These are phyloP conservation scores for Misgurnus mizolepis DNA, from an alignment of 2,113 vertebrate genomes.

Conservation along the genomic window DNA sequence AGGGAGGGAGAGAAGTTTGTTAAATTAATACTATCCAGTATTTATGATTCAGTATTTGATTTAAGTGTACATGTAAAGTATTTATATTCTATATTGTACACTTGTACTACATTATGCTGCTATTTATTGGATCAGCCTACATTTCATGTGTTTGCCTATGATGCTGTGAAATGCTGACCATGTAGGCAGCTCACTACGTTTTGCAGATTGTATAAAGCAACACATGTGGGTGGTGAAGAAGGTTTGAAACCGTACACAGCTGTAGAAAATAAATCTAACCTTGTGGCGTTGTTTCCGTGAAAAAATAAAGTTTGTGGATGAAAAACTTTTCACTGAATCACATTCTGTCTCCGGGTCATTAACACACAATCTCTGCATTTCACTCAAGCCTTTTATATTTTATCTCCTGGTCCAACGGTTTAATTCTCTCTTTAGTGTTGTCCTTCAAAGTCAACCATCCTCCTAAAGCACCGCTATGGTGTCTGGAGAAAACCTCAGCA, in stretches of 20 bases:
- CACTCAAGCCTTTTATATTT: background rate
- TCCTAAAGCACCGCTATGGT: slow-evolving; percentile 1
- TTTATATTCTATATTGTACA: too few relatives aligned
- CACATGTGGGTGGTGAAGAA: too few relatives aligned
- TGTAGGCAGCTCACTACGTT: too few relatives aligned
- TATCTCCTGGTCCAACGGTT: slow-evolving; percentile 14
- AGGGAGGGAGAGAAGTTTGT: background rate
- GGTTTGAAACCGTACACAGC: slow-evolving; percentile 18
- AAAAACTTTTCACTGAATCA: slow-evolving; percentile 7
- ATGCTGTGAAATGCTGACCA: too few relatives aligned
- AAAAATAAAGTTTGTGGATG: background rate
- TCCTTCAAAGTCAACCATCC: slow-evolving; percentile 7
- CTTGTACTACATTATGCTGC: background rate
- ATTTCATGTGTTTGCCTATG: background rate
- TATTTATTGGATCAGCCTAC: too few relatives aligned
- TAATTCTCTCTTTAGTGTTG: slow-evolving; percentile 9
- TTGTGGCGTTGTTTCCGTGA: slow-evolving; percentile 16
- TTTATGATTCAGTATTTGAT: too few relatives aligned
- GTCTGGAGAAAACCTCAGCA: background rate
- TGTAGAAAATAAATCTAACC: slow-evolving; percentile 47
- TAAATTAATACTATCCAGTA: too few relatives aligned
- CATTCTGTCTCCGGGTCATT: slow-evolving; percentile 3
- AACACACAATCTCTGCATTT: slow-evolving; percentile 1
- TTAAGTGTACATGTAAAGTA: too few relatives aligned
- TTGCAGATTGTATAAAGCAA: too few relatives aligned